Conservation (phyloP, 2,888 invertebrate species). For the Drosophila villosipedis region DNA sequence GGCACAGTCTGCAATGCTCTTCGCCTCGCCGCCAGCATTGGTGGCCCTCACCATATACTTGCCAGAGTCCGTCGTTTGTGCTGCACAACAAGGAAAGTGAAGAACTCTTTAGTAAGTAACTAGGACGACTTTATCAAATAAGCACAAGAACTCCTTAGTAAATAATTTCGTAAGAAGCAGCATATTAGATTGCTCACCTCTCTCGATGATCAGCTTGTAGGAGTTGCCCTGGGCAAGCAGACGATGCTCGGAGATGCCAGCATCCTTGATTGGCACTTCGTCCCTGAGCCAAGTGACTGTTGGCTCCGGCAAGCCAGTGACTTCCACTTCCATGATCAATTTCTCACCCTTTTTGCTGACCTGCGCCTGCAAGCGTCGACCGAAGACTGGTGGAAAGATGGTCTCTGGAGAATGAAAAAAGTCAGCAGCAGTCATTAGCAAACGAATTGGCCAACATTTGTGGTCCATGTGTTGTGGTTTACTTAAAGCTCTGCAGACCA, state of each 20-base stretch:
- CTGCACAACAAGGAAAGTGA: conserved; percentile 82
- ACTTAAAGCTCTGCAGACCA: conserved; percentile 29
- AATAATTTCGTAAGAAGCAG: background rate
- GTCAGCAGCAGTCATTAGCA: conserved; percentile 3
- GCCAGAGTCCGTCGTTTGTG: conserved; percentile 89
- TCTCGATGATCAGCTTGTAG: conserved; percentile 89
- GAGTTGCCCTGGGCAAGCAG: conserved; percentile 89
- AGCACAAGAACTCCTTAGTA: background rate
- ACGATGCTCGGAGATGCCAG: conserved; percentile 86
- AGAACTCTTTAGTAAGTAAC: background rate
- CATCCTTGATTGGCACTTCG: conserved; percentile 87
- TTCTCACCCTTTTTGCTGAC: conserved; percentile 90
- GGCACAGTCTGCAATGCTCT: conserved; percentile 92
- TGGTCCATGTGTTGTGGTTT: conserved; percentile 34
- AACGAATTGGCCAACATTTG: conserved; percentile 15
- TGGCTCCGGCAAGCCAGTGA: conserved; percentile 92
- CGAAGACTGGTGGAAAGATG: conserved; percentile 92
- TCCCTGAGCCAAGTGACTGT: conserved; percentile 91
- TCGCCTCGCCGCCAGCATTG: conserved; percentile 92
- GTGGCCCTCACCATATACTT: conserved; percentile 91
- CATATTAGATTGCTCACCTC: conserved; percentile 86
- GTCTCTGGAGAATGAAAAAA: conserved; percentile 87
- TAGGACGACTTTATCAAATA: background rate
- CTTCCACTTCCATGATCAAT: conserved; percentile 91
- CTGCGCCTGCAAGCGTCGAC: conserved; percentile 91